phyloP scores from a whole-genome alignment of 2,113 vertebrate genomes.

The Vidua chalybeata region DNA sequence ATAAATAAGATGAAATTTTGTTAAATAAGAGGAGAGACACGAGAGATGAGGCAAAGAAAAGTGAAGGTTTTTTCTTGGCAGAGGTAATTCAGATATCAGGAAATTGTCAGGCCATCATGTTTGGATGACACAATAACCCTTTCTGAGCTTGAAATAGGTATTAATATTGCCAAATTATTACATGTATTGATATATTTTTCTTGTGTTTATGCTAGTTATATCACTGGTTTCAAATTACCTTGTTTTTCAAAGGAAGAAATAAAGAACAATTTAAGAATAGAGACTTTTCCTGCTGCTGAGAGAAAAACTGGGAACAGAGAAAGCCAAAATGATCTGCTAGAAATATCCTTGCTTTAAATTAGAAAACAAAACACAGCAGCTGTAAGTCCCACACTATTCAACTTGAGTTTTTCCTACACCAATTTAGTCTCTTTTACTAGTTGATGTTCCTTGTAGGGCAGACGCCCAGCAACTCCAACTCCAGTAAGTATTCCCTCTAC shows the following conservation, averaged over 20 bases:
- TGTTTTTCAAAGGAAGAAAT: neutral
- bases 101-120: neutral
- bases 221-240: neutral
- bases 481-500: neutral
- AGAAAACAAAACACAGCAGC: neutral
- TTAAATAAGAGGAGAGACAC: neutral
- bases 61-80: neutral
- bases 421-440: neutral
- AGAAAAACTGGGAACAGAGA: neutral
- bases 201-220: neutral
- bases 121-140: neutral
- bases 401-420: neutral
- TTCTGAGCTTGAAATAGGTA: neutral
- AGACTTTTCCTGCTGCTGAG: neutral
- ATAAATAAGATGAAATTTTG: neutral
- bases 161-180: neutral
- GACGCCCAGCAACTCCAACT: neutral
- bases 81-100: neutral
- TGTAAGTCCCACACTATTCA: neutral
- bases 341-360: neutral
- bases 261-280: neutral
- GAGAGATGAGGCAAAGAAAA: neutral
- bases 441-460: neutral
- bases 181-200: neutral
- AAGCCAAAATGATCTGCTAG: neutral